phyloP scores from a whole-genome alignment of 2,113 vertebrate genomes.

The Rhinoderma darwinii region DNA sequence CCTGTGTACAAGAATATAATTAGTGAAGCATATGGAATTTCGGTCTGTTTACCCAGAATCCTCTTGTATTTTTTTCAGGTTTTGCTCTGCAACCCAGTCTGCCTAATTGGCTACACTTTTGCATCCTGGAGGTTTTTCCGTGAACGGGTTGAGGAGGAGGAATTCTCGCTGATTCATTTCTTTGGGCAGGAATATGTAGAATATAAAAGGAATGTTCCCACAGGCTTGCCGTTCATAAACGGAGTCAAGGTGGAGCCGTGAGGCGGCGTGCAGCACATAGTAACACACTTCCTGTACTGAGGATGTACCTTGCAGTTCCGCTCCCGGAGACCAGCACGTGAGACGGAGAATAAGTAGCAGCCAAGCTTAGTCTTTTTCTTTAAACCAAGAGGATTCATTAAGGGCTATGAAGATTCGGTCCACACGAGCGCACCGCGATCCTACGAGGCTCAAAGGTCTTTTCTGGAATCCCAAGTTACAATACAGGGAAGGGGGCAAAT shows the following conservation, averaged over 20 bases:
- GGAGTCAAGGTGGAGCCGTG: conserved; percentile 87
- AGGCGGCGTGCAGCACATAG: neutral
- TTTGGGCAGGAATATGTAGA: conserved; percentile 93
- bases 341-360: conserved; percentile 19
- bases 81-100: conserved; percentile 92
- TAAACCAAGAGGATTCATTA: conserved; percentile 53
- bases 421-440: conserved; percentile 22
- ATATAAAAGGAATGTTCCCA: conserved; percentile 90
- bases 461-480: neutral
- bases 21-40: neutral
- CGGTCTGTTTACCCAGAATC: neutral
- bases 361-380: conserved; percentile 22
- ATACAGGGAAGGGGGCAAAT: neutral
- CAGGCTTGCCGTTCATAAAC: conserved; percentile 92
- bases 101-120: conserved; percentile 85
- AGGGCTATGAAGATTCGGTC: conserved; percentile 57
- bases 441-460: neutral
- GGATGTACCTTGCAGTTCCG: neutral
- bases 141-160: conserved; percentile 94
- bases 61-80: conserved; percentile 73
- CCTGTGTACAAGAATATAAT: neutral
- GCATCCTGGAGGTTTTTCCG: conserved; percentile 96
- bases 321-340: neutral
- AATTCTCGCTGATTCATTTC: conserved; percentile 91
- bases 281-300: neutral